Percentiles rank a stretch among this genome's conserved stretches.
These are phyloP conservation scores for Mythimna vitellina DNA, from an alignment of 2,888 invertebrate species.

Conservation along the genomic window DNA sequence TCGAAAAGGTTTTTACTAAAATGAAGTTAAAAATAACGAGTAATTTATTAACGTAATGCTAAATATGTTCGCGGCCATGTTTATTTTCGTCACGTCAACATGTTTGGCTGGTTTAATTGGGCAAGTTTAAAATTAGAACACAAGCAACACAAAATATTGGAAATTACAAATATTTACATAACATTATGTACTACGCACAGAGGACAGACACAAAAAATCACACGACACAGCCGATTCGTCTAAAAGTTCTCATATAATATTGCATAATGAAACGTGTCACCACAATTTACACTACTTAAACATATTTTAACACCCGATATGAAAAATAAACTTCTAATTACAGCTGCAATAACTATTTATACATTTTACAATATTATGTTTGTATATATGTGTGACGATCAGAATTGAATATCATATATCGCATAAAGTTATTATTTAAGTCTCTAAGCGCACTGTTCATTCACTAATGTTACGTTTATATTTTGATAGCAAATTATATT, in stretches of 20 bases:
- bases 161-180: conserved; percentile 82
- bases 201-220: conserved; percentile 84
- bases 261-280: conserved; percentile 86
- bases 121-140: conserved; percentile 67
- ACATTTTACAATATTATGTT: conserved; percentile 87
- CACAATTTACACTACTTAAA: conserved; percentile 89
- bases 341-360: conserved; percentile 91
- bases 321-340: conserved; percentile 91
- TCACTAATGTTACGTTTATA: conserved; percentile 76
- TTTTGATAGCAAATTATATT: conserved; percentile 81
- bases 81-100: conserved; percentile 49
- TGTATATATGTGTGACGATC: conserved; percentile 75
- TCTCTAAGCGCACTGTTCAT: conserved; percentile 87
- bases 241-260: conserved; percentile 82
- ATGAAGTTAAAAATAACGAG: conserved; percentile 21
- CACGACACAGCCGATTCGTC: conserved; percentile 90
- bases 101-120: conserved; percentile 64
- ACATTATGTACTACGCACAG: conserved; percentile 81
- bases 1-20: conserved; percentile 27
- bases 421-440: conserved; percentile 79
- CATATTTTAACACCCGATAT: conserved; percentile 90
- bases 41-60: conserved; percentile 39
- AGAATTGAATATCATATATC: conserved; percentile 74
- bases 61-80: conserved; percentile 48
- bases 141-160: conserved; percentile 56